Conservation (phyloP, 1,140 invertebrate genomes). For the Drosophila nikananu region DNA sequence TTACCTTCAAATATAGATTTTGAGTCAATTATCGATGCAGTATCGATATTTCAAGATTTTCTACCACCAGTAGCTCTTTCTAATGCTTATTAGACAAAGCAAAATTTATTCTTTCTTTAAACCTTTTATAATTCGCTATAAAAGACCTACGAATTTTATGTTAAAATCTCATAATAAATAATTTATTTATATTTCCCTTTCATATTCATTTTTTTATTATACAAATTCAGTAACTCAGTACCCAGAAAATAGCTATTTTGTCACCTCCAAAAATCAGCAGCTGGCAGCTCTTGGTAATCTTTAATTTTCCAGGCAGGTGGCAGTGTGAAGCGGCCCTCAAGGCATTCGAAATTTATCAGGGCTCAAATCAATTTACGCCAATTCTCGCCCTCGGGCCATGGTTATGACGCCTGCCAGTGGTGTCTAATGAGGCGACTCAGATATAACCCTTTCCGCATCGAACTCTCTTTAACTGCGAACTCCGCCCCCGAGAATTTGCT, state of each 20-base stretch:
- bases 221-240: neutral
- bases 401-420: constrained; percentile 32
- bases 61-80: too few relatives aligned
- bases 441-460: constrained; percentile 41
- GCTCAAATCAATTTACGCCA: constrained; percentile 73
- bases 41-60: too few relatives aligned
- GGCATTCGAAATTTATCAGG: constrained; percentile 61
- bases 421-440: constrained; percentile 62
- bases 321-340: constrained; percentile 15
- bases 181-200: too few relatives aligned
- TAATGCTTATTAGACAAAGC: too few relatives aligned
- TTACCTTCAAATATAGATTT: too few relatives aligned
- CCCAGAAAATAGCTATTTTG: neutral
- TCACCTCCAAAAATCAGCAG: constrained; percentile 3
- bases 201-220: too few relatives aligned
- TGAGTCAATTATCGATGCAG: too few relatives aligned
- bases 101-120: too few relatives aligned
- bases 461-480: constrained; percentile 4
- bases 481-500: constrained; percentile 20
- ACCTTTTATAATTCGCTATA: too few relatives aligned
- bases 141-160: too few relatives aligned
- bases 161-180: too few relatives aligned
- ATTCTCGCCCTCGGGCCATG: constrained; percentile 46
- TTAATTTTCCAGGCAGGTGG: constrained; percentile 68
- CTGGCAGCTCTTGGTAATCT: constrained; percentile 29